phyloP scores from a whole-genome alignment of 2,113 vertebrate genomes.

The Phrynosoma blainvillii region DNA sequence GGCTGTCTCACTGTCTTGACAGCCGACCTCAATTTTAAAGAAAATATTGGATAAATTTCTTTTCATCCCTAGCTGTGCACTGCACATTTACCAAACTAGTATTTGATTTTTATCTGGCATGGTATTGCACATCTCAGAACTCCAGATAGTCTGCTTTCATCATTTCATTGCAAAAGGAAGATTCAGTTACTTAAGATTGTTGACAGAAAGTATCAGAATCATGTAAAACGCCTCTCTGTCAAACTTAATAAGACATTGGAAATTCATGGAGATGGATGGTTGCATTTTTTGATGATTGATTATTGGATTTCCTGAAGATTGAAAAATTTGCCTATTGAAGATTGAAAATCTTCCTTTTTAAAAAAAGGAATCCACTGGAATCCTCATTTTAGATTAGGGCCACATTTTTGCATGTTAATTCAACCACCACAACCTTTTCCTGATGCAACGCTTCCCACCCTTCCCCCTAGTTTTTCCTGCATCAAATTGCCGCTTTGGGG shows the following conservation, averaged over 20 bases:
- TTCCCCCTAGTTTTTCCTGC: neutral
- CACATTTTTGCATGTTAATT: neutral
- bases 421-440: neutral
- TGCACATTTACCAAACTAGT: neutral
- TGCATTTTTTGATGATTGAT: neutral
- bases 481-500: neutral
- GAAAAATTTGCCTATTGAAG: no score
- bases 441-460: neutral
- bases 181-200: neutral
- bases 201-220: neutral
- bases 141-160: neutral
- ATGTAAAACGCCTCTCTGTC: neutral
- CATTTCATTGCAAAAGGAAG: neutral
- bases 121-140: neutral
- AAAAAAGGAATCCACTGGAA: no score
- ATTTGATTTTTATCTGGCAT: neutral
- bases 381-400: no score
- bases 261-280: neutral
- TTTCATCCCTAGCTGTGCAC: no score
- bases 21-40: no score
- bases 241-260: neutral
- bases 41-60: no score
- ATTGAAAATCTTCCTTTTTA: no score
- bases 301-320: no score
- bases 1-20: no score